These are phyloP conservation scores for Cremastinae sp. DNA, from an alignment of 2,888 invertebrate species.

Conservation along the genomic window DNA sequence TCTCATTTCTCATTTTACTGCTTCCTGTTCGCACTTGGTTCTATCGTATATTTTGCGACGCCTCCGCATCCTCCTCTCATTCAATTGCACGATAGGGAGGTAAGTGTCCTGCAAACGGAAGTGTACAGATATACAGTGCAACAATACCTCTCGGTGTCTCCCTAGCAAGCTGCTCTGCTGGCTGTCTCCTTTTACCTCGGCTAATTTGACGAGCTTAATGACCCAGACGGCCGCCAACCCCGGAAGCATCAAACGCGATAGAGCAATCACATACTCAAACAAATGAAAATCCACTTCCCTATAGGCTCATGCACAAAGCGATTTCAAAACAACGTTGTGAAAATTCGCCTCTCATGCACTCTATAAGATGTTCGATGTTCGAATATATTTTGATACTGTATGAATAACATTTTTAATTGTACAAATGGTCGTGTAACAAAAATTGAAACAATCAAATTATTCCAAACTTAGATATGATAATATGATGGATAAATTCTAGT, in stretches of 20 bases:
- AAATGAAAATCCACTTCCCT: background rate
- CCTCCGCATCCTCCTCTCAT: constrained; percentile 19
- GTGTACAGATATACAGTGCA: constrained; percentile 7
- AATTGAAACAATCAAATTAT: too few species aligned
- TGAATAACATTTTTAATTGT: too few species aligned
- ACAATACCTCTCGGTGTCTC: constrained; percentile 13
- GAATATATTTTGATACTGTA: too few species aligned
- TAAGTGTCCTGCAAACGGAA: constrained; percentile 22
- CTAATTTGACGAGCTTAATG: constrained; percentile 47
- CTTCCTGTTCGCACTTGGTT: constrained; percentile 4
- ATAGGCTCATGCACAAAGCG: constrained; percentile 10
- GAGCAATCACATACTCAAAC: constrained; percentile 41
- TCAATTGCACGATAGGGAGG: constrained; percentile 27
- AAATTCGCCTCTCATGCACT: too few species aligned
- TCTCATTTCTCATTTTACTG: background rate
- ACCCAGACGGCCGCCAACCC: too few species aligned
- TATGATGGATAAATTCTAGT: too few species aligned
- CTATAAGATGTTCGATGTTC: too few species aligned
- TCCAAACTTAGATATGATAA: too few species aligned
- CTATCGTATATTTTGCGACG: background rate
- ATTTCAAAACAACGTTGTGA: too few species aligned
- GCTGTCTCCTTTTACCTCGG: background rate
- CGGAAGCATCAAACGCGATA: constrained; percentile 7
- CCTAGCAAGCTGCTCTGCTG: background rate
- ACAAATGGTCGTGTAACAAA: too few species aligned